Evolutionary conservation across 64 coral and sea anemone species (phyloP), one percentile per base, ranked within the genome.

Genomic region (Montipora foliosa): DNA sequence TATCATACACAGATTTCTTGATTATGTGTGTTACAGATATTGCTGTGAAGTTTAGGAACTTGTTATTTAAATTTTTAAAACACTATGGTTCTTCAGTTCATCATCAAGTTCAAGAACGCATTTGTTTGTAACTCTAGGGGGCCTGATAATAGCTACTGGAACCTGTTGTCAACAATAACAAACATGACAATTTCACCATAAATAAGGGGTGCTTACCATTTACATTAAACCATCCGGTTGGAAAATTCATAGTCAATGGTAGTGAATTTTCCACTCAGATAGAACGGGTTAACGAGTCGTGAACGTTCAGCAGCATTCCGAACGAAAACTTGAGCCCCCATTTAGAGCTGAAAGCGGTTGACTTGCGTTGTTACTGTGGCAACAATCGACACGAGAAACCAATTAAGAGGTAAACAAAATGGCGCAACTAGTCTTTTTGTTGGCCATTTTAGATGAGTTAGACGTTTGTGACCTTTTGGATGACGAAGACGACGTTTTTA

Each of bases 211-310:
- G 84, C 84, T 87, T 87, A 87, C 84, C 84, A 87, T 73, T 87
- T 87, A 87, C 84, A 87, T 87, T 16, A 87, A 87, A 87, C 84
- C 66, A 87, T 73, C 84, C 44, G 13, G 66, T 47, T 73, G 84
- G 20, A 87, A 74, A 87, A 14, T 87, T 73, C 52, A 5, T 10
- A 5, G 52, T 10, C 52, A 55, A 55, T 55, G 52, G 52, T 55
- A 55, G 75, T 25, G 69, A 60, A 60, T 55, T 55, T 55, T 55
- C 52, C 17, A 29, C 29, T 0, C 29, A 29, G 29, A 29, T 29
- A 29, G 29, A 29, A 29, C 29, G 29, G 29, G 29, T 16, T 74
- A 74, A n/a, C 16, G 84, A 22, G 12, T 87, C 44, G 44, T 87
- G 67, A 87, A 87, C 84, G 64, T 49, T 87, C 84, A 87, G n/a